These are phyloP conservation scores for Calliphora vomitoria DNA, from an alignment of 2,888 invertebrate genomes.

Conservation along the genomic window DNA sequence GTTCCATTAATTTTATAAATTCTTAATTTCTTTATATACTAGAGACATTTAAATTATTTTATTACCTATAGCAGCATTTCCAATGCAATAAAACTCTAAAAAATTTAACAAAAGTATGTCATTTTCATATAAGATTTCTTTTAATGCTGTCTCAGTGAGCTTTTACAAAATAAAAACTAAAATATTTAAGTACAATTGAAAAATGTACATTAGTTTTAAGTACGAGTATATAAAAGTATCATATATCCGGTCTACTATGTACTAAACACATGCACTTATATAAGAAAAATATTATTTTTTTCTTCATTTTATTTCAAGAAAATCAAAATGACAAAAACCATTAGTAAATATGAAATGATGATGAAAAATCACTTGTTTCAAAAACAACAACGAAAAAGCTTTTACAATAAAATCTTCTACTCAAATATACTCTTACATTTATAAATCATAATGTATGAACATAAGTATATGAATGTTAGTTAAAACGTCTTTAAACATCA, in stretches of 20 bases:
- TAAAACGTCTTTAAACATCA: background rate
- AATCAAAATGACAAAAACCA: constrained; percentile 9
- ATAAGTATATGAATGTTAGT: too few relatives aligned
- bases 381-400: constrained; percentile 23
- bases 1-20: too few relatives aligned
- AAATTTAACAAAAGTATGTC: constrained; percentile 1
- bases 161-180: background rate
- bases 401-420: constrained; percentile 13
- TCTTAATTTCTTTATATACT: too few relatives aligned
- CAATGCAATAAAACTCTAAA: background rate
- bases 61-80: too few relatives aligned
- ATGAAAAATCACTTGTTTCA: constrained; percentile 24
- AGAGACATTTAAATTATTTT: too few relatives aligned
- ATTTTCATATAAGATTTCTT: background rate
- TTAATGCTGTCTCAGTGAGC: background rate
- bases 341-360: constrained; percentile 19
- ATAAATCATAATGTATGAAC: background rate
- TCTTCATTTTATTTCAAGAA: background rate
- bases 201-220: background rate
- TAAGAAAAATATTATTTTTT: background rate
- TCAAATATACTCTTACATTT: background rate
- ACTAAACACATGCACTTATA: background rate
- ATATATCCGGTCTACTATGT: background rate
- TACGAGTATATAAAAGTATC: background rate
- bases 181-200: background rate